phyloP scores from a whole-genome alignment of 2,797 vertebrate genomes.

The Alectoris magna region DNA sequence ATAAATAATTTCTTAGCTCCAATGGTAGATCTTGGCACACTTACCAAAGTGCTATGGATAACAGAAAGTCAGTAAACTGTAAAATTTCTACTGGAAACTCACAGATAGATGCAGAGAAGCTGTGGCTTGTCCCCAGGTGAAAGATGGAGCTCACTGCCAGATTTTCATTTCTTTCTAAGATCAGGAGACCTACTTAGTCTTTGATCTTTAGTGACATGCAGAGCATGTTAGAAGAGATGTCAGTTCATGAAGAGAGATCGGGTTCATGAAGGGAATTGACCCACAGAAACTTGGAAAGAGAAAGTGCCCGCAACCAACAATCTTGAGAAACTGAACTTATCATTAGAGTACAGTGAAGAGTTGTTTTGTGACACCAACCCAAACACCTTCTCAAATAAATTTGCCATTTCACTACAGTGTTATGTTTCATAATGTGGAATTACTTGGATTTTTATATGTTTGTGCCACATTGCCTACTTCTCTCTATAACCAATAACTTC shows the following conservation, averaged over 20 bases:
- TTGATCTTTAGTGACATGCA: neutral
- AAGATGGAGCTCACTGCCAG: neutral
- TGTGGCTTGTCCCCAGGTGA: neutral
- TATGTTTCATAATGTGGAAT: neutral
- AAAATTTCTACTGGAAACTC: neutral
- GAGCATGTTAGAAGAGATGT: neutral
- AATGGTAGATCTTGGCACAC: neutral
- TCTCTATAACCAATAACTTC: neutral
- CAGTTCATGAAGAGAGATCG: neutral
- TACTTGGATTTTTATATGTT: neutral
- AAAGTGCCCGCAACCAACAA: neutral
- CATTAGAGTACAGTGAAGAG: neutral
- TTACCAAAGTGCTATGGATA: neutral
- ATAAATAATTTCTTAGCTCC: neutral
- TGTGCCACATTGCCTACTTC: fast-evolving
- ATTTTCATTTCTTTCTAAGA: neutral
- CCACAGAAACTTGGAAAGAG: neutral
- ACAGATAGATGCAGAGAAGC: neutral
- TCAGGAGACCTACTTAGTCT: neutral
- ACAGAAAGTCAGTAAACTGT: neutral
- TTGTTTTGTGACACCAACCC: neutral
- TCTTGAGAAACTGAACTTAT: neutral
- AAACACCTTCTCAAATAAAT: neutral
- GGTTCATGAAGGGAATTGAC: fast-evolving
- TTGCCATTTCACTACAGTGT: neutral